phyloP scores from a whole-genome alignment of 2,888 invertebrate genomes.

The Spicauda simplicius region DNA sequence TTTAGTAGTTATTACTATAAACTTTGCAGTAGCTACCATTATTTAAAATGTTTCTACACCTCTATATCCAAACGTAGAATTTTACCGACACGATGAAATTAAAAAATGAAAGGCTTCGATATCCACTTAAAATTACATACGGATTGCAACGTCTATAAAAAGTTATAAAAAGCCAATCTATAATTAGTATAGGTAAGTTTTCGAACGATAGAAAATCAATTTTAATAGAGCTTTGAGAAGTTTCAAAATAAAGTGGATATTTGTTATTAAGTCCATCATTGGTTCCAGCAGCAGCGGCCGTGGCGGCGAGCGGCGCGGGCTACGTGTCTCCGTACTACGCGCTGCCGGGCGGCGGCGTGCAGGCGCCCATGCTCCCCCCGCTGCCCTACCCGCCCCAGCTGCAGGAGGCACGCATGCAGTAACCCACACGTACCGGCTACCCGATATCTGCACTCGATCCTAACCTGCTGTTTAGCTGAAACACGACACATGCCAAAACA shows the following conservation, averaged over 20 bases:
- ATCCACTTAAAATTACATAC: too few species aligned
- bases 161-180: too few species aligned
- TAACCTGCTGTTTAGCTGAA: slow-evolving; percentile 27
- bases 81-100: too few species aligned
- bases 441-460: slow-evolving; percentile 33
- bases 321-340: slow-evolving; percentile 91
- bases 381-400: slow-evolving; percentile 87
- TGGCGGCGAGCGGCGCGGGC: slow-evolving; percentile 86
- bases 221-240: too few species aligned
- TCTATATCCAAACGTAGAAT: too few species aligned
- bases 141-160: too few species aligned
- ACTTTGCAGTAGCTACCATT: too few species aligned
- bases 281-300: slow-evolving; percentile 69
- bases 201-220: too few species aligned
- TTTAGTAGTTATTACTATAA: too few species aligned
- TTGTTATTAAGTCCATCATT: slow-evolving; percentile 7
- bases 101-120: too few species aligned
- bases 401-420: slow-evolving; percentile 92
- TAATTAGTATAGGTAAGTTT: too few species aligned
- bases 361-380: slow-evolving; percentile 87
- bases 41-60: too few species aligned
- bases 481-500: slow-evolving; percentile 35
- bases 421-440: slow-evolving; percentile 53
- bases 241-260: background rate
- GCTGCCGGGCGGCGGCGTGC: slow-evolving; percentile 86